Conservation (phyloP, 2,888 invertebrate genomes). For the Watsonalla binaria region DNA sequence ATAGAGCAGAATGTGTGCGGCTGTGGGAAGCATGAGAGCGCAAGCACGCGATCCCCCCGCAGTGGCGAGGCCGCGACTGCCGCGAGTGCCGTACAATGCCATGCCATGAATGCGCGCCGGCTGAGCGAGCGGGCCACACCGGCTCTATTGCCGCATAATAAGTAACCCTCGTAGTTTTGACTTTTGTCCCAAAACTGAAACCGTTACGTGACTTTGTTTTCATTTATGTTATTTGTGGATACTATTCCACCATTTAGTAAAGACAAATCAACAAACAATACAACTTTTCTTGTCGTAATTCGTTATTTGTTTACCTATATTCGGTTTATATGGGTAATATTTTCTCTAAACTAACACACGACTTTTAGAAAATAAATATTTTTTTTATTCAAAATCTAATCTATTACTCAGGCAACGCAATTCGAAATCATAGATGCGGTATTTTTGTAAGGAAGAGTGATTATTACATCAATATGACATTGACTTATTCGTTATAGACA, state of each 20-base stretch:
- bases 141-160: slow-evolving; percentile 68
- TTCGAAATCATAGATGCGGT: too few relatives aligned
- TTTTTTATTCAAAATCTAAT: too few relatives aligned
- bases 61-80: slow-evolving; percentile 69
- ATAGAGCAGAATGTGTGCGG: slow-evolving; percentile 39
- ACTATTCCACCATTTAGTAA: slow-evolving; percentile 9
- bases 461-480: too few relatives aligned
- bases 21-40: slow-evolving; percentile 28
- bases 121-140: slow-evolving; percentile 43
- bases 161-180: slow-evolving; percentile 66
- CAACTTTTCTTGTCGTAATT: too few relatives aligned
- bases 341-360: too few relatives aligned
- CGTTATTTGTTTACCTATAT: too few relatives aligned
- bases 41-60: slow-evolving; percentile 64
- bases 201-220: slow-evolving; percentile 66
- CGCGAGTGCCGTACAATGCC: slow-evolving; percentile 49
- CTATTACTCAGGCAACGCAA: too few relatives aligned
- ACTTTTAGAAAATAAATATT: too few relatives aligned
- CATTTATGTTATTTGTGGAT: slow-evolving; percentile 49
- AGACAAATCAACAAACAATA: background rate
- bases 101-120: slow-evolving; percentile 67
- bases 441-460: too few relatives aligned
- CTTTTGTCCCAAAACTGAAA: slow-evolving; percentile 63
- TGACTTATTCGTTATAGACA: too few relatives aligned
- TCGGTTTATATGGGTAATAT: too few relatives aligned